These are phyloP conservation scores for Scaptomyza hsui DNA, from an alignment of 1,140 invertebrate species.

Conservation along the genomic window DNA sequence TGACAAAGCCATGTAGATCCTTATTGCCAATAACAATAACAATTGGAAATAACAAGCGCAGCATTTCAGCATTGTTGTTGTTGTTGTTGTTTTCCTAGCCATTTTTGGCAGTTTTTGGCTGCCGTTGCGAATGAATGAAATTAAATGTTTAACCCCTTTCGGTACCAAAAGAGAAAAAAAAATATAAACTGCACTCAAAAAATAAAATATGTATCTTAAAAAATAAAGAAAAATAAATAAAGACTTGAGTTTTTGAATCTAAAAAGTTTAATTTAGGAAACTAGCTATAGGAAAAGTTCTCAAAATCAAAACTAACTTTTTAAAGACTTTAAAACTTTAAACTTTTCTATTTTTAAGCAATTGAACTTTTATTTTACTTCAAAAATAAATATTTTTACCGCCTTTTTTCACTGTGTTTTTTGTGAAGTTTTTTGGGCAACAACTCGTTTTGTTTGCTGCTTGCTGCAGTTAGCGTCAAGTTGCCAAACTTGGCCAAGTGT, in stretches of 20 bases:
- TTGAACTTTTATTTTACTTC: too few relatives aligned
- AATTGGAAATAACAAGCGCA: slow-evolving; percentile 39
- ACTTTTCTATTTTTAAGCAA: background rate
- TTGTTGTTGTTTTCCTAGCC: slow-evolving; percentile 23
- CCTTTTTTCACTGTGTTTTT: background rate
- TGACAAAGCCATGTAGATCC: slow-evolving; percentile 4
- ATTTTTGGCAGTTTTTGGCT: slow-evolving; percentile 56
- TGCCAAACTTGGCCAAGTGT: slow-evolving; percentile 80
- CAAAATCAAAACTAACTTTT: too few relatives aligned
- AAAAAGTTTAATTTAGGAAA: too few relatives aligned
- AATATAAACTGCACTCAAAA: too few relatives aligned
- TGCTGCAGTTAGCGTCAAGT: slow-evolving; percentile 65
- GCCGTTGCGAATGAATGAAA: slow-evolving; percentile 75
- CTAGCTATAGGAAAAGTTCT: too few relatives aligned
- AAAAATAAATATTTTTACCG: background rate
- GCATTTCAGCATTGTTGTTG: slow-evolving; percentile 39
- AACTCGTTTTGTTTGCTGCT: slow-evolving; percentile 72
- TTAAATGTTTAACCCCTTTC: slow-evolving; percentile 67
- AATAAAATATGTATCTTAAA: too few relatives aligned
- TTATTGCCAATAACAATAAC: slow-evolving; percentile 39
- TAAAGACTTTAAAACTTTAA: background rate
- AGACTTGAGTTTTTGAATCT: too few relatives aligned
- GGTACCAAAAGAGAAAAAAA: slow-evolving; percentile 5
- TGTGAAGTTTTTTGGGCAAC: slow-evolving; percentile 37
- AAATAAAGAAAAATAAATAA: too few relatives aligned